Evolutionary conservation across 2,888 invertebrate species (phyloP).

Genomic region (Pseudococcus viburni): DNA sequence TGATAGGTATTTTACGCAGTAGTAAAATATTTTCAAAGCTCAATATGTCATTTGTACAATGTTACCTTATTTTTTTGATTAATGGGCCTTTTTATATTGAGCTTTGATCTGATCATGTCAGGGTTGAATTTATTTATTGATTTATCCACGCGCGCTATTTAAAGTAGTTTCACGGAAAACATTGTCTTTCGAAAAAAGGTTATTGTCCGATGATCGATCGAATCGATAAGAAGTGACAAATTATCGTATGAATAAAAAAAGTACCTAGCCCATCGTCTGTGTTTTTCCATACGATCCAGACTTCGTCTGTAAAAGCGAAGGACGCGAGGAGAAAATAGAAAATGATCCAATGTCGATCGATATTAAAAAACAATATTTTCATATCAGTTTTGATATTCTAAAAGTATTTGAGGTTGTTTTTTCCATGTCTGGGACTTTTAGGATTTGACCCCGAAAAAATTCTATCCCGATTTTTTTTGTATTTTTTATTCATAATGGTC

Average conservation of each 20-base stretch:
- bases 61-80: background rate
- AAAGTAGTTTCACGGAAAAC: background rate
- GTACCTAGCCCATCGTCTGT: background rate
- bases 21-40: background rate
- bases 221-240: background rate
- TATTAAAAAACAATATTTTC: too few relatives aligned
- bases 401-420: too few relatives aligned
- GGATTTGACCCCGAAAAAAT: too few relatives aligned
- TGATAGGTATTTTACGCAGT: background rate
- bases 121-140: conserved; percentile 8
- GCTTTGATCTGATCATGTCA: conserved; percentile 18
- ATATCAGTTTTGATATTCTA: too few relatives aligned
- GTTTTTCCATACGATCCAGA: background rate
- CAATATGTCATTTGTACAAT: background rate
- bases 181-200: background rate
- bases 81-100: background rate
- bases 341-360: too few relatives aligned
- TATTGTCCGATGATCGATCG: background rate
- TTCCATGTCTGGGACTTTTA: too few relatives aligned
- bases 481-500: too few relatives aligned
- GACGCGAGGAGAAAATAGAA: too few relatives aligned
- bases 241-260: background rate
- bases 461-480: too few relatives aligned
- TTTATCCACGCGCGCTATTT: background rate
- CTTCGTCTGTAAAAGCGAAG: too few relatives aligned